Base-by-base conservation (phyloP, 1,140 invertebrate species). In the Leptopilina boulardi region DNA sequence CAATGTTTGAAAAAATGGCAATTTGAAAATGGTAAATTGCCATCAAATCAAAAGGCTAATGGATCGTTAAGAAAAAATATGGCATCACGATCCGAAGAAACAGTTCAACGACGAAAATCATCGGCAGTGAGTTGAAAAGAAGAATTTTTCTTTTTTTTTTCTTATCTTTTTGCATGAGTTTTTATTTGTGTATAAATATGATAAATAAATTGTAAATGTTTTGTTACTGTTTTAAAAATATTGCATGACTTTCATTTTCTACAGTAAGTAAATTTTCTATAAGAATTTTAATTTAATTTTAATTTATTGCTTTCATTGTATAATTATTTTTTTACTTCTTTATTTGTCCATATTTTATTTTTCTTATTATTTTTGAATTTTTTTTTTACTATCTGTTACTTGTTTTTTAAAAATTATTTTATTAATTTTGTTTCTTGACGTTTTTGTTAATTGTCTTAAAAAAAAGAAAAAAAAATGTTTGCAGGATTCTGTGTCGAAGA, bases 1-100 rank as follows among this genome's bases (percentile, higher is more conserved):
- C 94, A 96, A 82, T 96, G 96, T 85, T 85, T 96, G n/a, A 93
- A 94, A 79, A 95, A 95, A 85, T 95, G 94, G 94, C 90, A 93
- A 70, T 82, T 89, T 38, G 94, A 95, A 83, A 95, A 95, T 80
- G 89, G 93, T 15, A 92, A 92, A 80, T 86, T 95, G 71, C 92
- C 94, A 4, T 86, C 91, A 41, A 91, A 18, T 8, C 59, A 77
- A 41, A 75, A 84, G 72, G 23, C 70, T 59, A 23, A 66, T 23
- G 15, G 26, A 2, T 6, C 19, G 9, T 77, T 44, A 21, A 23
- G 13, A 18, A 54, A 76, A n/a, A 70, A 19, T 54, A 30, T 76
- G 6, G 73, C 44, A 21, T 74, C 73, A 71, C 11, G 38, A 23
- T 23, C 73, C 18, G 51, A 51, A 10, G 54, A 71, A 26, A 34